Percentiles rank a stretch among this genome's conserved stretches.
Evolutionary conservation across 2,113 vertebrate genomes (phyloP).

Genomic region (Pandion haliaetus): DNA sequence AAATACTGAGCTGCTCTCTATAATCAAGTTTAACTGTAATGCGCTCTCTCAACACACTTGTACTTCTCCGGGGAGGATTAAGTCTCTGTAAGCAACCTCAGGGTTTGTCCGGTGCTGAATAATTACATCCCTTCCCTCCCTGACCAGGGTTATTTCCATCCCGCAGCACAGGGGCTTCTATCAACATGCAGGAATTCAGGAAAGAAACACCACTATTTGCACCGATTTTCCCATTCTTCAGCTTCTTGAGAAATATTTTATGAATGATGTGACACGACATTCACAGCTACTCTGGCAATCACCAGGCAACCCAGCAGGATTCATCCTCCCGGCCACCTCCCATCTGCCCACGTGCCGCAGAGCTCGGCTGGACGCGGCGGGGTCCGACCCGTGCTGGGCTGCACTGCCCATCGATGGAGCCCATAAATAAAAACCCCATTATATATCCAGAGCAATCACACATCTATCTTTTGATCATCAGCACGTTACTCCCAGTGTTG

Average conservation of each 20-base stretch:
- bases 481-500: no score
- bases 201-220: fast-evolving
- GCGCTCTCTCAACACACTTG: neutral
- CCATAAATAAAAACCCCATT: fast-evolving
- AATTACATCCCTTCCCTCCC: neutral
- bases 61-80: neutral
- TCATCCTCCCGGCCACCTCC: no score
- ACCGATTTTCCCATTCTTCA: neutral
- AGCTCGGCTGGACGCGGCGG: no score
- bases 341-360: neutral
- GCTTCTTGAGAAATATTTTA: neutral
- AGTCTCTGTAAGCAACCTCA: neutral
- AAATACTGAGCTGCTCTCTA: neutral
- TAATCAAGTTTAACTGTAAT: neutral
- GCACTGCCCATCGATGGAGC: neutral
- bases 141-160: neutral
- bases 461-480: no score
- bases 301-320: neutral
- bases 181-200: fast-evolving
- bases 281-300: neutral
- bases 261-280: fast-evolving
- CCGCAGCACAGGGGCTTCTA: neutral
- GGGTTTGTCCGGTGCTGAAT: neutral
- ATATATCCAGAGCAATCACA: neutral
- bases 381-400: neutral